Conservation (phyloP, 2,888 invertebrate species). For the Venusia cambrica region DNA sequence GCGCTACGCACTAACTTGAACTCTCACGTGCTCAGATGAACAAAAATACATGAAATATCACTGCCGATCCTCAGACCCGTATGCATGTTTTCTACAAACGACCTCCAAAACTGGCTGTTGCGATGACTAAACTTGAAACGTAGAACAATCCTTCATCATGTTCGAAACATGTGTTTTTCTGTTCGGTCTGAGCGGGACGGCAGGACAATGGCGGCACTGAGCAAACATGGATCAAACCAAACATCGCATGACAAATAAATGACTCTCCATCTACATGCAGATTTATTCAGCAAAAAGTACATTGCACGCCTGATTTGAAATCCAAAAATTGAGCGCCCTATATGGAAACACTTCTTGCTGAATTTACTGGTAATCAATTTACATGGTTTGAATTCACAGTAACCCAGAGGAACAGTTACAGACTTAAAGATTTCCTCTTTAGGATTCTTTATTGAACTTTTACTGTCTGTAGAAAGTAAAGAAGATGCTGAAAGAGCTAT, state of each 20-base stretch:
- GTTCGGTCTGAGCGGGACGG: conserved; percentile 13
- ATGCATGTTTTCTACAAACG: too few relatives aligned
- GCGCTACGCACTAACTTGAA: conserved; percentile 33
- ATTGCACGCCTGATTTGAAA: conserved; percentile 37
- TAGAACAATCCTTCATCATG: conserved; percentile 14
- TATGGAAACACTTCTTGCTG: conserved; percentile 37
- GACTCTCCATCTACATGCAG: conserved; percentile 50
- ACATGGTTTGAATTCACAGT: conserved; percentile 19
- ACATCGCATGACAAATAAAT: conserved; percentile 52
- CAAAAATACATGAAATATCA: conserved; percentile 9
- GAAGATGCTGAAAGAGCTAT: too few relatives aligned
- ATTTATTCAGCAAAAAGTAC: conserved; percentile 48
- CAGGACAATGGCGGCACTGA: conserved; percentile 52
- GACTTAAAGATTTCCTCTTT: conserved; percentile 2
- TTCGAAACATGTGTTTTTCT: conserved; percentile 13
- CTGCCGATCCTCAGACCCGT: too few relatives aligned
- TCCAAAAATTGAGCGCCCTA: conserved; percentile 37
- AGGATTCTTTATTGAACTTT: too few relatives aligned
- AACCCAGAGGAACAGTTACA: conserved; percentile 15
- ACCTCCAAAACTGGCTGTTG: conserved; percentile 1
- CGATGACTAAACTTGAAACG: conserved; percentile 7
- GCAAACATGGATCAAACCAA: conserved; percentile 62
- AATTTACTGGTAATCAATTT: conserved; percentile 33
- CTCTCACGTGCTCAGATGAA: conserved; percentile 29
- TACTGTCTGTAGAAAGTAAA: too few relatives aligned